A percentile compares a stretch with the other conserved stretches of the same genome.
phyloP scores from a whole-genome alignment of 2,113 vertebrate genomes.

The Syngnathus floridae region DNA sequence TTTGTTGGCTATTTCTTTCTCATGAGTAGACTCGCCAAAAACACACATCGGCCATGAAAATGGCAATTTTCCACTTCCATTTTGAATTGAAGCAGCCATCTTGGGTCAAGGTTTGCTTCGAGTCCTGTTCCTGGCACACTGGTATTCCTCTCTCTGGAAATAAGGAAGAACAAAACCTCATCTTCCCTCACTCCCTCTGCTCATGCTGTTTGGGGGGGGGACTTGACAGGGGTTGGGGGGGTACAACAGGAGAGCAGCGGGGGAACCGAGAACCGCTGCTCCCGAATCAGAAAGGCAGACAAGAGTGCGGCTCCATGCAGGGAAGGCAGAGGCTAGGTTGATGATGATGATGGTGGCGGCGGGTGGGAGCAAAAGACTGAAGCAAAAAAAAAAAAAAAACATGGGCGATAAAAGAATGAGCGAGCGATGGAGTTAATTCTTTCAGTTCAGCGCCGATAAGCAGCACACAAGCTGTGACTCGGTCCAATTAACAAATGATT shows the following conservation, averaged over 20 bases:
- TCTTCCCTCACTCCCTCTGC: conserved; percentile 11
- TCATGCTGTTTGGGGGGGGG: conserved; percentile 15
- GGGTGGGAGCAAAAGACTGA: conserved; percentile 44
- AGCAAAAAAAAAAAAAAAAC: conserved; percentile 9
- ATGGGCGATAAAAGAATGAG: conserved; percentile 23
- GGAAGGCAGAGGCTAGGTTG: conserved; percentile 2
- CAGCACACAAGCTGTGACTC: background rate
- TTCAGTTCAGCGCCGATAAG: background rate
- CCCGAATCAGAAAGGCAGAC: conserved; percentile 47
- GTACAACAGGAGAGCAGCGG: conserved; percentile 43
- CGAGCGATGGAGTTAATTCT: conserved; percentile 34
- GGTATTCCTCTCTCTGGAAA: conserved; percentile 21
- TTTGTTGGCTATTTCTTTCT: background rate
- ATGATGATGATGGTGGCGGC: conserved; percentile 10
- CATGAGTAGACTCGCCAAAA: background rate
- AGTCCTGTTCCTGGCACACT: background rate
- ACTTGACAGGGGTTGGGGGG: background rate
- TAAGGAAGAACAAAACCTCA: conserved; percentile 12
- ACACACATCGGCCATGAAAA: background rate
- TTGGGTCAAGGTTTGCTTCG: background rate
- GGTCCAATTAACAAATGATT: background rate
- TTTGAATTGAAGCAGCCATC: background rate
- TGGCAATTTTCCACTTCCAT: background rate
- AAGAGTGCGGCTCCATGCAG: conserved; percentile 48
- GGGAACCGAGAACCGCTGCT: conserved; percentile 47